Evolutionary conservation across 2,888 invertebrate species (phyloP), one percentile per base, ranked within the genome.

Genomic region (Caenorhabditis macrosperma): DNA sequence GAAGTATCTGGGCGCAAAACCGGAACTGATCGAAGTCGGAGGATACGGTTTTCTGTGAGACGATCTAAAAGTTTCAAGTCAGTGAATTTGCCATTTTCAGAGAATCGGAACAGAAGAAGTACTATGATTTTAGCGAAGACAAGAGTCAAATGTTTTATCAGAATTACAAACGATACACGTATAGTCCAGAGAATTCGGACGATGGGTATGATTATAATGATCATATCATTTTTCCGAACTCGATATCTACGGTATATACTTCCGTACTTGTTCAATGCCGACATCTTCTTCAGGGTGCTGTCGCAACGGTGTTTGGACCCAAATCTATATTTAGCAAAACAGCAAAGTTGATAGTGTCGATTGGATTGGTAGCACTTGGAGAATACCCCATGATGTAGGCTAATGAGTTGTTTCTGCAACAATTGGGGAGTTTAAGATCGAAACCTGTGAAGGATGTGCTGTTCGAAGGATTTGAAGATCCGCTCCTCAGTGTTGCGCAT

Each of bases 381-480:
- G 83, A 85, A 30, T 76, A 81, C 15, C 76, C 85, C 1, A 81
- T 85, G 17, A 78, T 81, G 85, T 85, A 26, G 54, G 78, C 4
- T 2, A 50, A 7, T n/a, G n/a, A 22, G 2, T 30, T 3, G 2
- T 38, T 26, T 59, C 15, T 28, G 28, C 26, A 17, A 38, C 17
- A 10, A 10, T 17, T 3, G 24, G 15, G 2, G 10, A 26, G 4
- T 48, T 69, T 57, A 22, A 77, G 77, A 20, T 54, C 69, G 12
- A 80, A 82, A 22, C 44, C 30, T 22, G 71, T 87, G 20, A 81
- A 85, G 15, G 85, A 86, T 1, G 41, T 88, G 9, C 46, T 87
- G 10, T 88, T 87, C 50, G 88, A 88, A 50, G 87, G 87, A 1
- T 87, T 84, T 48, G 69, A 83, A 0, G 87, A 87, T 35, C 69